These are phyloP conservation scores for Larimichthys polyactis DNA, from an alignment of 2,113 vertebrate genomes.

Conservation along the genomic window DNA sequence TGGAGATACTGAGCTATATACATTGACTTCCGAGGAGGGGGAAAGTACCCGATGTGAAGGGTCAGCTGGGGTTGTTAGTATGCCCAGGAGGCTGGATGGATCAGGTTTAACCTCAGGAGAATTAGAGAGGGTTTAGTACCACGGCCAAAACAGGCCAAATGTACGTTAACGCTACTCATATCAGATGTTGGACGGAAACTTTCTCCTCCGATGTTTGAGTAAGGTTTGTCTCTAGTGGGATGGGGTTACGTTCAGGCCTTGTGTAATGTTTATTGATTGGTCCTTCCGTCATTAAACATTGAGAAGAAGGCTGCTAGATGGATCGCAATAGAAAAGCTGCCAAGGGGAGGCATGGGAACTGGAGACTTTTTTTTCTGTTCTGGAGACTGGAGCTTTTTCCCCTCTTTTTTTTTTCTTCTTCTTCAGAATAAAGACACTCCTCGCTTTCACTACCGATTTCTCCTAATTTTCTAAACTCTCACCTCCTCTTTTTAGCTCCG, in stretches of 20 bases:
- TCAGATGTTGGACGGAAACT: slow-evolving; percentile 68
- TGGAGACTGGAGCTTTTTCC: neutral
- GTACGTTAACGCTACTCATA: slow-evolving; percentile 14
- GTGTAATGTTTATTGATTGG: slow-evolving; percentile 82
- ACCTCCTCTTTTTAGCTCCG: slow-evolving; percentile 2
- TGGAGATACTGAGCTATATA: slow-evolving; percentile 11
- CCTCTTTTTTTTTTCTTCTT: neutral
- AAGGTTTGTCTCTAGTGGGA: slow-evolving; percentile 48
- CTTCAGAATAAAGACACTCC: neutral
- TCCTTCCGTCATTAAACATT: slow-evolving; percentile 78
- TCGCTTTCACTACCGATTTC: neutral
- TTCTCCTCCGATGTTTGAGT: slow-evolving; percentile 58
- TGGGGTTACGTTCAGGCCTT: slow-evolving; percentile 60
- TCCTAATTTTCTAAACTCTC: slow-evolving; percentile 15
- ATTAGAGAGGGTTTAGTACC: slow-evolving; percentile 23
- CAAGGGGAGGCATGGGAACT: slow-evolving; percentile 52
- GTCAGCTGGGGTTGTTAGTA: slow-evolving; percentile 20
- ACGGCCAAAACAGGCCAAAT: slow-evolving; percentile 19
- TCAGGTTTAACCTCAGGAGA: slow-evolving; percentile 42
- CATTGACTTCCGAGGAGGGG: slow-evolving; percentile 18
- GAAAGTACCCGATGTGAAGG: slow-evolving; percentile 37
- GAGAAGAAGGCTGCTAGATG: slow-evolving; percentile 60
- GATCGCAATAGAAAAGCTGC: slow-evolving; percentile 61
- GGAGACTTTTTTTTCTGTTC: slow-evolving; percentile 30
- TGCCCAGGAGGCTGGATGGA: slow-evolving; percentile 26